A percentile compares a stretch with the other conserved stretches of the same genome.
phyloP scores from a whole-genome alignment of 2,113 vertebrate genomes.

The Lepisosteus oculatus region DNA sequence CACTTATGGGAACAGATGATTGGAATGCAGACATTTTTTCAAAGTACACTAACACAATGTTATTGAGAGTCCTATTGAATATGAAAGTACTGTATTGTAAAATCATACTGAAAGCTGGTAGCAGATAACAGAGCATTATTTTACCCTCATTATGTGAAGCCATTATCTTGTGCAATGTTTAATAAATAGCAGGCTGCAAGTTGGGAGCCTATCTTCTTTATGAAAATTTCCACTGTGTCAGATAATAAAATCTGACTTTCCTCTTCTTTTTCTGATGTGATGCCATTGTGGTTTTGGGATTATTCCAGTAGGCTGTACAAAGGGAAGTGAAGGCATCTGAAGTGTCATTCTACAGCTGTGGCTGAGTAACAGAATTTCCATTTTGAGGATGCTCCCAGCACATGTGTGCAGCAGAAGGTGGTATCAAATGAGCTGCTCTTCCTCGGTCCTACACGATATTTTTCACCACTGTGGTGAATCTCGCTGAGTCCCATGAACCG shows the following conservation, averaged over 20 bases:
- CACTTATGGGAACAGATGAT: too few species aligned
- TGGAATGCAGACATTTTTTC: background rate
- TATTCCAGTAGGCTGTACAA: constrained; percentile 82
- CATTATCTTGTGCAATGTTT: constrained; percentile 43
- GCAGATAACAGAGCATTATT: constrained; percentile 3
- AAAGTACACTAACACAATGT: too few species aligned
- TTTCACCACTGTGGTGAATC: constrained; percentile 70
- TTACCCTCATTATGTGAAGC: constrained; percentile 12
- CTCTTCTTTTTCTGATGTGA: constrained; percentile 77
- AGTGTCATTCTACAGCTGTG: constrained; percentile 83
- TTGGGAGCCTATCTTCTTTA: constrained; percentile 45
- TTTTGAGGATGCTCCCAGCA: constrained; percentile 72
- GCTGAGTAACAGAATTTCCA: constrained; percentile 73
- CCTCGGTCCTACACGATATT: constrained; percentile 63
- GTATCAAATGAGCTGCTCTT: constrained; percentile 74
- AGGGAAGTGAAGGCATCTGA: constrained; percentile 82
- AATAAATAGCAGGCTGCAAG: constrained; percentile 53
- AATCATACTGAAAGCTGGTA: background rate
- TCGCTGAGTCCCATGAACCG: constrained; percentile 72
- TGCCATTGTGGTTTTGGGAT: constrained; percentile 88
- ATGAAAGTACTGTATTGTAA: background rate
- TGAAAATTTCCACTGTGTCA: constrained; percentile 68
- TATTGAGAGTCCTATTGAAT: too few species aligned
- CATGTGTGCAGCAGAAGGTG: constrained; percentile 86
- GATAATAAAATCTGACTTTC: constrained; percentile 74